Percentiles rank a stretch among this genome's conserved stretches.
Evolutionary conservation across 2,113 vertebrate species (phyloP).

Genomic region (Tragelaphus imberbis): DNA sequence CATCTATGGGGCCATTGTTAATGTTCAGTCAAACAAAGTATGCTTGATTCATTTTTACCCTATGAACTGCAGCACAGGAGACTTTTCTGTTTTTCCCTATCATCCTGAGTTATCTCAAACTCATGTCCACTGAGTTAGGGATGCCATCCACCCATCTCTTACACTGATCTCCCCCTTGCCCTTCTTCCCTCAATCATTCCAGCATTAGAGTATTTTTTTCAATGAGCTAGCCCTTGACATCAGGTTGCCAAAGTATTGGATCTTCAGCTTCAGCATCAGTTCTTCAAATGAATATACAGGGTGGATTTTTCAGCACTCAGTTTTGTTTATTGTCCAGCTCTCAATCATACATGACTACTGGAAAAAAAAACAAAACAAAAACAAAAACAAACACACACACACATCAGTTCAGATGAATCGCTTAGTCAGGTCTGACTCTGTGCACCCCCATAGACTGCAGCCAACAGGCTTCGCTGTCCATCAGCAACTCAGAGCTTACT

Average conservation of each 20-base stretch:
- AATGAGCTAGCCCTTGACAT: background rate
- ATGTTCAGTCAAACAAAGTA: background rate
- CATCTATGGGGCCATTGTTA: background rate
- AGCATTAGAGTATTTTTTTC: background rate
- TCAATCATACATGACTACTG: background rate
- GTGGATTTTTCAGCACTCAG: background rate
- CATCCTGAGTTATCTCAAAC: background rate
- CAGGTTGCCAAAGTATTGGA: background rate
- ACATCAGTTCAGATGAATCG: background rate
- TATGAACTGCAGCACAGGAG: background rate
- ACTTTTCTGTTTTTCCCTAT: background rate
- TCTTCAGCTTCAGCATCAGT: background rate
- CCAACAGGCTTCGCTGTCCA: fast-evolving
- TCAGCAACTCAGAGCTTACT: background rate
- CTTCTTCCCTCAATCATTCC: background rate
- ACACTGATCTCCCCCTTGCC: background rate
- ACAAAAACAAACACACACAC: too few relatives aligned
- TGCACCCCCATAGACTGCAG: fast-evolving
- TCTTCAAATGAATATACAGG: background rate
- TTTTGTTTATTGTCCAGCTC: background rate
- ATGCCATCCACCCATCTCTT: background rate
- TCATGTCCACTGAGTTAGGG: background rate
- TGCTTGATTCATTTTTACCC: background rate
- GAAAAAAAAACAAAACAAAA: background rate
- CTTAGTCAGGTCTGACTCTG: background rate